phyloP scores from a whole-genome alignment of 2,113 vertebrate genomes.

The Bungarus multicinctus region DNA sequence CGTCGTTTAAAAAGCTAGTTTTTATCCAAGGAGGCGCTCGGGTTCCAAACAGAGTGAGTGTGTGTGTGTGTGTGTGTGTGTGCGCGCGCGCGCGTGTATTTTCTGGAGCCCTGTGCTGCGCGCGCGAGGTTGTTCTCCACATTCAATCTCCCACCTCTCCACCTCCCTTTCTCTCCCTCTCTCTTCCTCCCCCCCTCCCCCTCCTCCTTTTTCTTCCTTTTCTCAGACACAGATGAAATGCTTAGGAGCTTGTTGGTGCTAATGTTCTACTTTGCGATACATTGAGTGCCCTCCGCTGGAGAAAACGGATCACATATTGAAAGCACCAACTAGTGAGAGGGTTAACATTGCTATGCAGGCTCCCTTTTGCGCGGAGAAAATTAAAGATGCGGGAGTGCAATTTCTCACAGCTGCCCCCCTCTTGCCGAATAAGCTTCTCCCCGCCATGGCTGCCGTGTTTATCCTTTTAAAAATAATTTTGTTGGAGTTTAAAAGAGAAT shows the following conservation, averaged over 20 bases:
- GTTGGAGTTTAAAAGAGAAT: background rate
- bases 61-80: constrained; percentile 55
- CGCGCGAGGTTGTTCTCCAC: constrained; percentile 37
- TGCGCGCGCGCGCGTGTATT: background rate
- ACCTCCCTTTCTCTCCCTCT: background rate
- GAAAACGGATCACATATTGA: constrained; percentile 73
- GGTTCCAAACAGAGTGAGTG: constrained; percentile 52
- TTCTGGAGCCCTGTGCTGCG: constrained; percentile 60
- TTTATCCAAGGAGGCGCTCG: constrained; percentile 69
- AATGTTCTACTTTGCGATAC: constrained; percentile 74
- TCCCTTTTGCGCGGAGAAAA: constrained; percentile 66
- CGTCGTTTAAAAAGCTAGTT: constrained; percentile 59
- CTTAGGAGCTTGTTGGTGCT: constrained; percentile 71
- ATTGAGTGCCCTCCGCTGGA: constrained; percentile 84
- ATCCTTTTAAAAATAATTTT: background rate
- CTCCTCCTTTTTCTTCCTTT: background rate
- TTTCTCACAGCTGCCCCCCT: background rate
- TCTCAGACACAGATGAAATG: constrained; percentile 76
- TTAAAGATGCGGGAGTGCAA: constrained; percentile 75
- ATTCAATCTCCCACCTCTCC: no score
- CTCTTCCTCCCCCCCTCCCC: constrained; percentile 10
- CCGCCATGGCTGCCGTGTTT: background rate
- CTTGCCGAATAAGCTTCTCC: background rate
- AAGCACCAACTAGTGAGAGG: constrained; percentile 70
- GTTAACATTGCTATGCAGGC: constrained; percentile 77